A percentile compares a stretch with the other conserved stretches of the same genome.
These are phyloP conservation scores for Synaphobranchus kaupii DNA, from an alignment of 2,797 vertebrate genomes.

Conservation along the genomic window DNA sequence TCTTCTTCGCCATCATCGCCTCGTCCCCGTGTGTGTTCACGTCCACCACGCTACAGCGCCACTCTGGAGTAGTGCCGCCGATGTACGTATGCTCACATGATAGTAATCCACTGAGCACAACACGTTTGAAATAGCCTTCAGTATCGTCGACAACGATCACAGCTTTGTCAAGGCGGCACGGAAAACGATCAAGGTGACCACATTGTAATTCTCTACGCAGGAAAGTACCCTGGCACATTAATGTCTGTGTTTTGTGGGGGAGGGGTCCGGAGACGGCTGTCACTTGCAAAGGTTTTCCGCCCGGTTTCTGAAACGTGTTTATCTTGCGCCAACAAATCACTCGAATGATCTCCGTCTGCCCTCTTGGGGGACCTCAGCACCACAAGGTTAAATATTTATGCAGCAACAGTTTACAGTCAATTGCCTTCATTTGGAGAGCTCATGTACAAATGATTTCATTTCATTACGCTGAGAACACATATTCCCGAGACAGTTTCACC, in stretches of 20 bases:
- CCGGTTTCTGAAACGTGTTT: not conserved
- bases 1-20: too few species aligned
- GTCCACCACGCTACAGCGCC: too few species aligned
- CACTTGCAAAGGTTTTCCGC: not conserved
- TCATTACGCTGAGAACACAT: not conserved
- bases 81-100: not conserved
- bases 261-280: not conserved
- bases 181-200: not conserved
- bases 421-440: constrained; percentile 3
- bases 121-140: not conserved
- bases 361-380: not conserved
- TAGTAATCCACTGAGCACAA: not conserved
- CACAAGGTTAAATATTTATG: not conserved
- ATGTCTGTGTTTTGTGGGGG: not conserved
- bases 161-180: not conserved
- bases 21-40: too few species aligned
- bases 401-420: constrained; percentile 2
- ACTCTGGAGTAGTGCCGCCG: not conserved
- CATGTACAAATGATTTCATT: not conserved
- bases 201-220: not conserved
- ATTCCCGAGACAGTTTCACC: not conserved
- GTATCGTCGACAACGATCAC: not conserved
- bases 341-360: not conserved
- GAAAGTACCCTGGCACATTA: not conserved
- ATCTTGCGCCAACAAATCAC: constrained; percentile 8